These are phyloP conservation scores for Hipposideros armiger DNA, from an alignment of 2,113 vertebrate genomes.

Conservation along the genomic window DNA sequence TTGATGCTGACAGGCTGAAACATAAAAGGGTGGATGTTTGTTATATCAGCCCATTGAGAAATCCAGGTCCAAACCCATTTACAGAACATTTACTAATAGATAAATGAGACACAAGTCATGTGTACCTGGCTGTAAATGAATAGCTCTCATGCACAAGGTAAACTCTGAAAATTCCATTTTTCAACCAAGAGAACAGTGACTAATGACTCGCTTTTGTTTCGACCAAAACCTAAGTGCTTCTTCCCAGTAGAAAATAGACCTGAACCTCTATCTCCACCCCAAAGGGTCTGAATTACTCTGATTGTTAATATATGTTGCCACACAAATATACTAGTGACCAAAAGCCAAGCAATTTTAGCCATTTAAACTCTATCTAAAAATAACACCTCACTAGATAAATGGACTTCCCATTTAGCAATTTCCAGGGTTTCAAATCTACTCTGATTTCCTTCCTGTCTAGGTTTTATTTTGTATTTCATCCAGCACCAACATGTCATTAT, in stretches of 20 bases:
- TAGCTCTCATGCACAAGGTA: constrained; percentile 65
- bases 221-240: constrained; percentile 58
- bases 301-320: neutral
- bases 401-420: neutral
- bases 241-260: constrained; percentile 48
- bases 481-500: neutral
- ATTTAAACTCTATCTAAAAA: constrained; percentile 47
- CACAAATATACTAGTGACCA: neutral
- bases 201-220: constrained; percentile 72
- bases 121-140: constrained; percentile 69
- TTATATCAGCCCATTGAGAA: constrained; percentile 64
- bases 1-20: constrained; percentile 23
- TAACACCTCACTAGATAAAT: neutral
- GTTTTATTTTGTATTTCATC: constrained; percentile 25
- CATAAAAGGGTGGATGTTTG: constrained; percentile 71
- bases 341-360: neutral
- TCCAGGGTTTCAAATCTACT: neutral
- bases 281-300: neutral
- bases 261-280: neutral
- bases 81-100: constrained; percentile 70
- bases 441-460: neutral
- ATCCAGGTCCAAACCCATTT: constrained; percentile 63
- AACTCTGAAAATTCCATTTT: constrained; percentile 75
- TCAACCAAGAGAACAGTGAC: constrained; percentile 55
- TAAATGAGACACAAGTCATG: constrained; percentile 74